A percentile compares a stretch with the other conserved stretches of the same genome.
These are phyloP conservation scores for Phasianus colchicus DNA, from an alignment of 2,113 vertebrate genomes.

Conservation along the genomic window DNA sequence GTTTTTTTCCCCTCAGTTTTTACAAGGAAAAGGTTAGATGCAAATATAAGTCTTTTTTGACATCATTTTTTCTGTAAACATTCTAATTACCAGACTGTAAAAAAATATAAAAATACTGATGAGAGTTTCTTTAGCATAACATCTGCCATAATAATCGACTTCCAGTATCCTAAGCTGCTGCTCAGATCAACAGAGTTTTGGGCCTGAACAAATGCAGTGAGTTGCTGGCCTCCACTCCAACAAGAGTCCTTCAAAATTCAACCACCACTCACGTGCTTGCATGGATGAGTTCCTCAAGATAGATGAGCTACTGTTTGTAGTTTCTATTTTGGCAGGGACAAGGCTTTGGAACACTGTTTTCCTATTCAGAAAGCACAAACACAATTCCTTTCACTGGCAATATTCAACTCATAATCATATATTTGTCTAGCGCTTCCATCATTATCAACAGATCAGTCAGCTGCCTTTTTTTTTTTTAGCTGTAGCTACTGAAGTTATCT, in stretches of 20 bases:
- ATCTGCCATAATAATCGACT: neutral
- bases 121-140: neutral
- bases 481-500: conserved; percentile 20
- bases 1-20: neutral
- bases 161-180: neutral
- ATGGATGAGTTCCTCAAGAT: neutral
- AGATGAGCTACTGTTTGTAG: neutral
- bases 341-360: neutral
- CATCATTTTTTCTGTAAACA: neutral
- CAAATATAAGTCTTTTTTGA: neutral
- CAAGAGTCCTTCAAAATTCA: neutral
- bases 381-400: conserved; percentile 50
- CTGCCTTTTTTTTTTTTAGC: neutral
- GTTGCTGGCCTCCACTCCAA: neutral
- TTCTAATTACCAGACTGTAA: neutral
- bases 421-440: conserved; percentile 29
- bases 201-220: neutral
- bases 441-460: conserved; percentile 12
- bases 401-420: neutral
- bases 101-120: neutral
- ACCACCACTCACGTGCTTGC: neutral
- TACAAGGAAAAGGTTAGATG: neutral
- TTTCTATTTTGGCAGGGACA: neutral
- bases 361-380: conserved; percentile 44
- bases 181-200: neutral